Evolutionary conservation across 2,797 vertebrate species (phyloP).

Genomic region (Pipistrellus pygmaeus): DNA sequence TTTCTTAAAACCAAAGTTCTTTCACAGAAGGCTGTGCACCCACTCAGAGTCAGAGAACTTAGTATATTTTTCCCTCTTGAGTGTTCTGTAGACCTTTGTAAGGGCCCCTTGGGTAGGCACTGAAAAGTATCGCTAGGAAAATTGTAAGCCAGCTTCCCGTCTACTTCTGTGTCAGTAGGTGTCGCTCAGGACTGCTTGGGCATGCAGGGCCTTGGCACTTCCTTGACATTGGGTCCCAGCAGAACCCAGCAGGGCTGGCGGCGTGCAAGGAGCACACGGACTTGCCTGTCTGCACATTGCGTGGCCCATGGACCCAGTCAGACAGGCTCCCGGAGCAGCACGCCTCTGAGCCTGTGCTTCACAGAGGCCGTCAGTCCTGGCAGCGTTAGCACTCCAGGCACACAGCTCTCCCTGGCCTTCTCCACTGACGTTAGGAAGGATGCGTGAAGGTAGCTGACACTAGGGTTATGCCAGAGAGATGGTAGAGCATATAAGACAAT

Average conservation of each 20-base stretch:
- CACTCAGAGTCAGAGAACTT: background rate
- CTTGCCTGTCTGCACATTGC: background rate
- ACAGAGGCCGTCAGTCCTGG: background rate
- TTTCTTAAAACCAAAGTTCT: background rate
- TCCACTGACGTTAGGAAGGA: background rate
- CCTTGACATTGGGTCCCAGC: background rate
- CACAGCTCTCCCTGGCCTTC: background rate
- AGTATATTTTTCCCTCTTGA: background rate
- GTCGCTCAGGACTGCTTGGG: background rate
- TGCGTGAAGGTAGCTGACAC: background rate
- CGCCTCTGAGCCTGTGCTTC: background rate
- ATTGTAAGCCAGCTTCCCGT: background rate
- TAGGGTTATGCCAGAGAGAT: background rate
- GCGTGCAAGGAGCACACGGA: background rate
- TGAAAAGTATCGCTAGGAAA: background rate
- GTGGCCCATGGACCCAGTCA: background rate
- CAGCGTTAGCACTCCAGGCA: background rate
- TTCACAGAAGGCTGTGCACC: background rate
- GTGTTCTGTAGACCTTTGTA: constrained; percentile 4
- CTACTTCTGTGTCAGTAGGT: background rate
- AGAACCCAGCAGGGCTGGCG: background rate
- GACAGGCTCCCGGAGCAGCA: background rate
- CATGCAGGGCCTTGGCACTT: background rate
- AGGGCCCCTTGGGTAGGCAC: background rate
- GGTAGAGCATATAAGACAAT: background rate